Evolutionary conservation across 2,888 invertebrate species (phyloP).

Genomic region (Mesorhabditis belari): DNA sequence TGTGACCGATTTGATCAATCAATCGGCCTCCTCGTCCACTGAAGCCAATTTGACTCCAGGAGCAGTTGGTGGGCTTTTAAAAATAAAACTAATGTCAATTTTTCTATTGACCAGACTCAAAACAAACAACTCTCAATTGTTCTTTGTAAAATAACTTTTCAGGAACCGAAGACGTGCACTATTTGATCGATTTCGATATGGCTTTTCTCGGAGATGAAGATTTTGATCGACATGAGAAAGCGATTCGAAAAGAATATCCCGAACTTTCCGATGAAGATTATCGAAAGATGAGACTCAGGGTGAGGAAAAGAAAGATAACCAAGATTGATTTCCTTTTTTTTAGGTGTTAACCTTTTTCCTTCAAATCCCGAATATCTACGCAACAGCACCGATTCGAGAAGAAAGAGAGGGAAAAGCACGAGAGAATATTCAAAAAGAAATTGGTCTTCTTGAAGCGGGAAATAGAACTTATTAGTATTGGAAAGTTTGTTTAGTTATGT

Average conservation of each 20-base stretch:
- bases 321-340: background rate
- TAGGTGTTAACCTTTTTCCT: background rate
- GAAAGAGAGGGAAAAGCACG: background rate
- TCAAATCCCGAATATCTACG: background rate
- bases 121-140: too few relatives aligned
- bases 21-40: background rate
- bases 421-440: background rate
- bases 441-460: background rate
- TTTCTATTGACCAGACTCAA: too few relatives aligned
- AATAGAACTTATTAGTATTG: background rate
- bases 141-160: too few relatives aligned
- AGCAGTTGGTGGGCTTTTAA: background rate
- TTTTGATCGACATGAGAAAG: background rate
- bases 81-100: too few relatives aligned
- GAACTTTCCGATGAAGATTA: background rate
- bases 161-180: background rate
- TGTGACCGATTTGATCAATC: background rate
- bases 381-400: background rate
- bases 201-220: background rate
- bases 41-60: background rate
- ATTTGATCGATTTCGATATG: background rate
- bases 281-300: background rate
- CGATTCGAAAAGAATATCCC: background rate
- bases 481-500: too few relatives aligned
- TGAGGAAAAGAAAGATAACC: background rate